Evolutionary conservation across 2,888 invertebrate genomes (phyloP).

Genomic region (Germaria angustata): DNA sequence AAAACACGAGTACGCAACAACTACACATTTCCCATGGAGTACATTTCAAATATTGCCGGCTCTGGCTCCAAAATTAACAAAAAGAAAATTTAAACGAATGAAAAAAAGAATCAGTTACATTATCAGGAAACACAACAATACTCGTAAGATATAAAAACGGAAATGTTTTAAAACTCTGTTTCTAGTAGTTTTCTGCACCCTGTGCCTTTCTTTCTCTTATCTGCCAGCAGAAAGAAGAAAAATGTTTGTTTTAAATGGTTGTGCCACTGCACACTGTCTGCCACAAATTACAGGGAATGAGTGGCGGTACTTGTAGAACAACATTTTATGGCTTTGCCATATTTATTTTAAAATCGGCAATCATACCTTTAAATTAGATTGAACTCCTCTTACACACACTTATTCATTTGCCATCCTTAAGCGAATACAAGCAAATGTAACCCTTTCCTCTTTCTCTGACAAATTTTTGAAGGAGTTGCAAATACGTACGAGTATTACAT

Average conservation of each 20-base stretch:
- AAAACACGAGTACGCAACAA: constrained; percentile 60
- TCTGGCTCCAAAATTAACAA: not conserved
- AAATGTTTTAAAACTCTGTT: constrained; percentile 62
- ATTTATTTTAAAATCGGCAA: constrained; percentile 61
- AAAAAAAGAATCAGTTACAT: constrained; percentile 41
- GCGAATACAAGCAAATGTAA: not conserved
- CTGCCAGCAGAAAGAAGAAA: constrained; percentile 40
- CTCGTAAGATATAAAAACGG: constrained; percentile 65
- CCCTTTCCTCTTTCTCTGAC: not conserved
- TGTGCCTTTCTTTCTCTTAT: constrained; percentile 13
- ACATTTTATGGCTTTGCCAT: constrained; percentile 57
- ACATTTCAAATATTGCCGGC: constrained; percentile 43
- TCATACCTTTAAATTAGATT: constrained; percentile 51
- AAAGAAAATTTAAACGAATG: no score
- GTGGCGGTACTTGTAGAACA: constrained; percentile 32
- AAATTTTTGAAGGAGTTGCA: constrained; percentile 1
- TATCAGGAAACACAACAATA: constrained; percentile 60
- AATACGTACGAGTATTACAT: not conserved
- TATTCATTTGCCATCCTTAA: not conserved
- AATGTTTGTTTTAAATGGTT: constrained; percentile 31
- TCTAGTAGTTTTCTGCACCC: constrained; percentile 31
- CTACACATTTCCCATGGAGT: constrained; percentile 58
- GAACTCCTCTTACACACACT: constrained; percentile 16
- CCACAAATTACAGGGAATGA: not conserved
- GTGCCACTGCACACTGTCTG: constrained; percentile 38